These are phyloP conservation scores for Pycnonotus jocosus DNA, from an alignment of 2,113 vertebrate genomes.

Conservation along the genomic window DNA sequence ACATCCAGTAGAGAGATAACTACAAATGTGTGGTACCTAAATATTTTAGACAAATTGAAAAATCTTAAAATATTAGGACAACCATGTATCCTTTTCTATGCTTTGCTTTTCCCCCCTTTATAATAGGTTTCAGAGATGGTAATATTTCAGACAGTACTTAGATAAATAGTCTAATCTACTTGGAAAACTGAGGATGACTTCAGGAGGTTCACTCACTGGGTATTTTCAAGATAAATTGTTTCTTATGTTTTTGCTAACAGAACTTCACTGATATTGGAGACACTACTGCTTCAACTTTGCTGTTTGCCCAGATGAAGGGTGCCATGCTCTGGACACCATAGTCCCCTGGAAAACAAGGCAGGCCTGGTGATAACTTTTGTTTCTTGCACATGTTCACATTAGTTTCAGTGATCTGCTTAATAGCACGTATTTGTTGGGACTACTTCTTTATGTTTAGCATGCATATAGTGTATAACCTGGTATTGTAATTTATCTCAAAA, in stretches of 20 bases:
- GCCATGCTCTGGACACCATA: fast-evolving
- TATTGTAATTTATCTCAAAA: background rate
- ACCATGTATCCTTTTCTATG: background rate
- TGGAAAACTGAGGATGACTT: background rate
- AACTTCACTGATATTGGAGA: background rate
- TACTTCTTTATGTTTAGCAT: background rate
- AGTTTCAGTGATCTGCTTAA: background rate
- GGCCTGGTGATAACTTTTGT: background rate
- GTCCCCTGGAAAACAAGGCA: background rate
- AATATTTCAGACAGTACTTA: background rate
- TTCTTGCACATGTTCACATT: background rate
- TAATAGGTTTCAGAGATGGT: background rate
- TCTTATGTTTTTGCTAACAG: background rate
- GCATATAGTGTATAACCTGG: fast-evolving
- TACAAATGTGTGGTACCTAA: background rate
- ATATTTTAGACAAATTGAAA: background rate
- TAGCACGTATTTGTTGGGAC: background rate
- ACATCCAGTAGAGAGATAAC: background rate
- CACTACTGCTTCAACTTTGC: background rate
- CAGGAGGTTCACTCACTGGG: background rate
- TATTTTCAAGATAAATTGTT: background rate
- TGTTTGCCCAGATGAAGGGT: background rate
- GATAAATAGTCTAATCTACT: background rate
- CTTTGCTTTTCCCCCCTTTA: background rate
- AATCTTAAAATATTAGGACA: background rate